phyloP scores from a whole-genome alignment of 2,797 vertebrate genomes.

The Tapera naevia region DNA sequence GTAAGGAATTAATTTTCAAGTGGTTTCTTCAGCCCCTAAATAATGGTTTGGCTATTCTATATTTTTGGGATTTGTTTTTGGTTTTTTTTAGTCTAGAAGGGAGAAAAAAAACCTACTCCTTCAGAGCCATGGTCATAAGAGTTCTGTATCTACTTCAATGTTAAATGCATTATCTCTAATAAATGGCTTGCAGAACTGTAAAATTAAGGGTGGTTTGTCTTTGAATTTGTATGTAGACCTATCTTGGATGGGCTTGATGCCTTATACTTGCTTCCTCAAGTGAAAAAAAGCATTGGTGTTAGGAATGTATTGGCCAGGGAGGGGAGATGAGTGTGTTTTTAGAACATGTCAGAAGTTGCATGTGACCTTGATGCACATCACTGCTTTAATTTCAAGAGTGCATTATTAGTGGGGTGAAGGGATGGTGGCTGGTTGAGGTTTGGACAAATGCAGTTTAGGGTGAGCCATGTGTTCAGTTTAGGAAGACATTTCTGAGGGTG shows the following conservation, averaged over 20 bases:
- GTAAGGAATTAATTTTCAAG: not conserved
- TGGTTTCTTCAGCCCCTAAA: not conserved
- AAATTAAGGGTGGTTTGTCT: not conserved
- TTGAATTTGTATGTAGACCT: not conserved
- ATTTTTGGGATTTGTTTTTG: not conserved
- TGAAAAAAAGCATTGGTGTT: not conserved
- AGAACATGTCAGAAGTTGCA: fast-evolving
- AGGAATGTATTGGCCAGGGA: not conserved
- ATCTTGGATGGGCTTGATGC: not conserved
- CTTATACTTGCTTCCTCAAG: not conserved
- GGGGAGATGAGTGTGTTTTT: fast-evolving
- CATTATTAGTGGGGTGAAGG: not conserved
- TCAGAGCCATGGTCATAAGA: not conserved
- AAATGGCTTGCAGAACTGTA: not conserved
- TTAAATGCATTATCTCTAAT: not conserved
- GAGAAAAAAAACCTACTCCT: fast-evolving
- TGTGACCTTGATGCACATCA: not conserved
- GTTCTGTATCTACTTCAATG: not conserved
- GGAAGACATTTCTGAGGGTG: fast-evolving
- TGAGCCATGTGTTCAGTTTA: not conserved
- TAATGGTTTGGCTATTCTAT: not conserved
- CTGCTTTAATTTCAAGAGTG: not conserved
- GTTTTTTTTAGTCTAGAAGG: not conserved
- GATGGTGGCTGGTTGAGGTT: not conserved
- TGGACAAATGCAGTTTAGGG: not conserved